phyloP scores from a whole-genome alignment of 2,888 invertebrate species.

The Cheilosia pagana region DNA sequence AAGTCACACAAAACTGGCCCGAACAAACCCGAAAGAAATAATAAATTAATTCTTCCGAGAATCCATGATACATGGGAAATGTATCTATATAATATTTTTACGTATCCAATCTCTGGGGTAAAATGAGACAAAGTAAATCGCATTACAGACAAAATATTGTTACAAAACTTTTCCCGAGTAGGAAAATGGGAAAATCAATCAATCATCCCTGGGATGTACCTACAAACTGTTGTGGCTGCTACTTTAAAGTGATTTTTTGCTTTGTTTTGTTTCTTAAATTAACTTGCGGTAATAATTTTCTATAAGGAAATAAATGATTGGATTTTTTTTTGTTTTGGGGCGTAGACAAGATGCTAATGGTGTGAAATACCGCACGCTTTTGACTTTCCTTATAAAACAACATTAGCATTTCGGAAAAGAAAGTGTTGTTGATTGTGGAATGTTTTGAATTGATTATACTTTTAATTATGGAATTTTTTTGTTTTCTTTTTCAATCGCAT shows the following conservation, averaged over 20 bases:
- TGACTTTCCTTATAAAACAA: conserved; percentile 42
- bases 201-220: conserved; percentile 55
- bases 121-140: conserved; percentile 53
- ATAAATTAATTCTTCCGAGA: conserved; percentile 34
- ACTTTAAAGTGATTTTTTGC: conserved; percentile 26
- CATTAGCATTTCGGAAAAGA: conserved; percentile 67
- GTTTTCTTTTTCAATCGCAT: background rate
- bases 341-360: conserved; percentile 61
- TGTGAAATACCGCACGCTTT: conserved; percentile 56
- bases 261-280: conserved; percentile 13
- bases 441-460: conserved; percentile 63
- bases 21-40: conserved; percentile 31
- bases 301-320: conserved; percentile 17
- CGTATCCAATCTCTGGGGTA: conserved; percentile 30
- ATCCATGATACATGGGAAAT: conserved; percentile 17
- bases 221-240: background rate
- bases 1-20: conserved; percentile 42
- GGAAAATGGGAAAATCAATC: conserved; percentile 48
- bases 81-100: conserved; percentile 36
- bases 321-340: conserved; percentile 33
- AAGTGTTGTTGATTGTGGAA: conserved; percentile 52
- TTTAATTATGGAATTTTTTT: conserved; percentile 33
- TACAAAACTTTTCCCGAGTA: conserved; percentile 29
- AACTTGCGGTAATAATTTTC: conserved; percentile 46
- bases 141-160: conserved; percentile 43